Conservation (phyloP, 37 sponge, comb jelly and placozoan species). For the Aphrocallistes beatrix region DNA sequence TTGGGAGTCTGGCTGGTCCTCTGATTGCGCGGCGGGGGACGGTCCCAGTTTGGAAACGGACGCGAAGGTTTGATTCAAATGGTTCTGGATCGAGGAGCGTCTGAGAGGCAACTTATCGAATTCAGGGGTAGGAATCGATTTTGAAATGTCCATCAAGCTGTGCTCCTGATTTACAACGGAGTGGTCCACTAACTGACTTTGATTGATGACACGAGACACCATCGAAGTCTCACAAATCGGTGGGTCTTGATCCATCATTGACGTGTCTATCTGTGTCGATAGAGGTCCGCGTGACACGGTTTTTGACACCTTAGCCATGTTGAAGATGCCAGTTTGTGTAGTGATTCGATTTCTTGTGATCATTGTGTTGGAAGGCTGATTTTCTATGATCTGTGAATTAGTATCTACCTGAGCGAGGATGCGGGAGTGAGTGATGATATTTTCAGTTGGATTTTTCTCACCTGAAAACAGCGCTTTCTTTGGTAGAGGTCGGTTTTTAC, state of each 20-base stretch:
- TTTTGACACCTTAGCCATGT: slow-evolving; percentile 16
- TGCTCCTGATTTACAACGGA: not conserved
- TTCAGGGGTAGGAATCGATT: not conserved
- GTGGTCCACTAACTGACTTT: not conserved
- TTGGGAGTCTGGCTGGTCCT: not conserved
- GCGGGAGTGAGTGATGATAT: not conserved
- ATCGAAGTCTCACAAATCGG: not conserved
- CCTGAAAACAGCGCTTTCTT: not conserved
- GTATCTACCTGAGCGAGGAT: not conserved
- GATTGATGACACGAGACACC: not conserved
- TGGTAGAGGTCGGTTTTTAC: not conserved
- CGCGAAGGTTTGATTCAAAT: too few relatives aligned
- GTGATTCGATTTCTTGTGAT: not conserved
- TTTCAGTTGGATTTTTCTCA: not conserved
- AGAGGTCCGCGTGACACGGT: not conserved
- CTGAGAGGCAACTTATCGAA: not conserved
- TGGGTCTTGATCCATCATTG: slow-evolving; percentile 4
- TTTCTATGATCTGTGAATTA: not conserved
- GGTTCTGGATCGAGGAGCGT: too few relatives aligned
- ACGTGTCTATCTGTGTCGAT: not conserved
- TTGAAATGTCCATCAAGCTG: not conserved
- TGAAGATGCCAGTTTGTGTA: not conserved
- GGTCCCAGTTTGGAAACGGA: too few relatives aligned
- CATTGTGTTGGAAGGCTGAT: not conserved
- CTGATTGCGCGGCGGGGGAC: too few relatives aligned